Evolutionary conservation across 2,888 invertebrate species (phyloP).

Genomic region (Pardosa pseudoannulata): DNA sequence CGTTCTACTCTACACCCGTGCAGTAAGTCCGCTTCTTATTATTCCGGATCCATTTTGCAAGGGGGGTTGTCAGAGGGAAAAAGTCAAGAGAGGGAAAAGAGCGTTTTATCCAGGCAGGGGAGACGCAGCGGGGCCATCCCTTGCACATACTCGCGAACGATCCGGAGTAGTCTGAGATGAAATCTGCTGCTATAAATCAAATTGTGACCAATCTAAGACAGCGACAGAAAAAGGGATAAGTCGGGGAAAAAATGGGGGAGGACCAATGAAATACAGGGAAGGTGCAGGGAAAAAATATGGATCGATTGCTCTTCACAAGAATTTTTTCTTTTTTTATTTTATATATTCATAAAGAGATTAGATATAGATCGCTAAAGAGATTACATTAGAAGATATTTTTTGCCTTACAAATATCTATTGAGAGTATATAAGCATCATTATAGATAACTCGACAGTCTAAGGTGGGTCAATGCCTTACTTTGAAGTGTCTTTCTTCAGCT

Average conservation of each 20-base stretch:
- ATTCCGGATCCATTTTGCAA: background rate
- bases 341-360: no score
- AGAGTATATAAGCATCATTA: no score
- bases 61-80: background rate
- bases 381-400: no score
- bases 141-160: background rate
- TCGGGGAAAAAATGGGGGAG: background rate
- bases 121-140: background rate
- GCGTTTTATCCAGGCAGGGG: background rate
- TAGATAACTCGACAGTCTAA: no score
- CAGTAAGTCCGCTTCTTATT: no score
- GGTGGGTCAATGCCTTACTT: no score
- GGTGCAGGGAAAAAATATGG: background rate
- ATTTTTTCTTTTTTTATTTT: background rate
- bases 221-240: conserved; percentile 2
- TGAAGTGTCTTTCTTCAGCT: no score
- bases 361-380: no score
- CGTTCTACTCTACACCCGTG: no score
- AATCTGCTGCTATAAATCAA: background rate
- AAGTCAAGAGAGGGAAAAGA: background rate
- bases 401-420: no score
- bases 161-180: background rate
- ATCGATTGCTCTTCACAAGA: background rate
- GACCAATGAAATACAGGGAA: background rate
- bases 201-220: conserved; percentile 1